A percentile compares a stretch with the other conserved stretches of the same genome.
phyloP scores from a whole-genome alignment of 1,140 invertebrate species.

The Manduca sexta region DNA sequence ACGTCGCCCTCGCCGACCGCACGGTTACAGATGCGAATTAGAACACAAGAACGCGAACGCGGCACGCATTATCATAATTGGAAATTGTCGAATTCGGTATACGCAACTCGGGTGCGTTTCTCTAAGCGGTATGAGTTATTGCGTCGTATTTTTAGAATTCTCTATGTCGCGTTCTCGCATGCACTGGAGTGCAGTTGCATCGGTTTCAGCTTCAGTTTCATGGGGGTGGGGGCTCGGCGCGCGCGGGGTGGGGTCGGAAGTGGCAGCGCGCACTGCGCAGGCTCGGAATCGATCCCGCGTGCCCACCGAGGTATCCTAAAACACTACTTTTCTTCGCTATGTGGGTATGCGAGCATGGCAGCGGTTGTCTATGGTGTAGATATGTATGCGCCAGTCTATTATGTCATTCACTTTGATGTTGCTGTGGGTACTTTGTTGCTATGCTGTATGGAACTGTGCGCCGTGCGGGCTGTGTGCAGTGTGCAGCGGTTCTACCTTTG shows the following conservation, averaged over 20 bases:
- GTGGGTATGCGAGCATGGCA: slow-evolving; percentile 26
- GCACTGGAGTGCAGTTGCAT: slow-evolving; percentile 68
- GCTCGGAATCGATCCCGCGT: slow-evolving; percentile 61
- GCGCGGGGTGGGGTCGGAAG: slow-evolving; percentile 30
- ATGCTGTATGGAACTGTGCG: slow-evolving; percentile 8
- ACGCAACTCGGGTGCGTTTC: no score
- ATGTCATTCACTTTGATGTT: slow-evolving; percentile 69
- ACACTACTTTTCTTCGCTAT: slow-evolving; percentile 50
- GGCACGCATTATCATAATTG: slow-evolving; percentile 1
- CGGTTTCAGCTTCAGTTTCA: slow-evolving; percentile 33
- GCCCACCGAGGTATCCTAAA: slow-evolving; percentile 50
- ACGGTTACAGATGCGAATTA: background rate
- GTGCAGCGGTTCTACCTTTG: background rate
- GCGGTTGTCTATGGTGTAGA: slow-evolving; percentile 10
- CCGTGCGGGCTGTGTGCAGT: slow-evolving; percentile 5
- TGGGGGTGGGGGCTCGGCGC: background rate
- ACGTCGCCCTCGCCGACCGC: background rate
- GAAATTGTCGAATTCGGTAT: slow-evolving; percentile 6
- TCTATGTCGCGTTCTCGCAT: slow-evolving; percentile 53
- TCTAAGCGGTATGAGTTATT: slow-evolving; percentile 7
- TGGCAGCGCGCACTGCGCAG: slow-evolving; percentile 21
- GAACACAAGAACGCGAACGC: background rate
- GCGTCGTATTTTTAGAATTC: slow-evolving; percentile 41
- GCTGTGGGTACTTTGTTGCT: slow-evolving; percentile 15
- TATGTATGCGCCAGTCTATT: slow-evolving; percentile 42